Evolutionary conservation across 2,888 invertebrate species (phyloP).

Genomic region (Linnaemya vulpina): DNA sequence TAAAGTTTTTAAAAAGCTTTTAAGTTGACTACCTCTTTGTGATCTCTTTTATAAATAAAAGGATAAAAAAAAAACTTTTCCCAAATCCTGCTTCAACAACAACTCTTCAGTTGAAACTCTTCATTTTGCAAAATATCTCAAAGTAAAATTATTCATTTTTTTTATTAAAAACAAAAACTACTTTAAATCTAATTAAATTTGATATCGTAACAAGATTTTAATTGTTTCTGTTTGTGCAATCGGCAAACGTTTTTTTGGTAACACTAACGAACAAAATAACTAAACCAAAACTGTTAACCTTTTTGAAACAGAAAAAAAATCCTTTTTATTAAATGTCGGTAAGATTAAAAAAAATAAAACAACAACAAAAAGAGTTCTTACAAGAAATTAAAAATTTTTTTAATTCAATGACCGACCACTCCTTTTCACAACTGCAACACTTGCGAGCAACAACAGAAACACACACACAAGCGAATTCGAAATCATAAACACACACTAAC

Average conservation of each 20-base stretch:
- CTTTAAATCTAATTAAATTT: slow-evolving; percentile 62
- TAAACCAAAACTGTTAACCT: slow-evolving; percentile 22
- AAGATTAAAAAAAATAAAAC: not conserved
- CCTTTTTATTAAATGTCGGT: slow-evolving; percentile 6
- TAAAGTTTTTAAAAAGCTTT: too few species aligned
- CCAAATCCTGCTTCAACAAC: not conserved
- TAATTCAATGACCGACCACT: not conserved
- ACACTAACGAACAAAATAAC: not conserved
- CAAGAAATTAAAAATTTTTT: slow-evolving; percentile 29
- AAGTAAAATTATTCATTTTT: not conserved
- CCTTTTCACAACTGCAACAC: slow-evolving; percentile 4
- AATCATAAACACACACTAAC: not conserved
- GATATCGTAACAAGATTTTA: slow-evolving; percentile 53
- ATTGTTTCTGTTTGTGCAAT: slow-evolving; percentile 46
- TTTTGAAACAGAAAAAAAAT: not conserved
- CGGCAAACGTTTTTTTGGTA: slow-evolving; percentile 28
- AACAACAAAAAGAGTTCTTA: not conserved
- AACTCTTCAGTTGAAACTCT: not conserved
- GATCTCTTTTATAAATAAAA: not conserved
- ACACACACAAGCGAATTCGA: not conserved
- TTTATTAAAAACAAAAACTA: slow-evolving; percentile 30
- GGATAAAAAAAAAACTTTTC: not conserved
- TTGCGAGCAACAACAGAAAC: not conserved
- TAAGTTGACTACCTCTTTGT: too few species aligned
- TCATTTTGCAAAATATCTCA: not conserved